Evolutionary conservation across 2,797 vertebrate genomes (phyloP).

Genomic region (Sibirionetta formosa): DNA sequence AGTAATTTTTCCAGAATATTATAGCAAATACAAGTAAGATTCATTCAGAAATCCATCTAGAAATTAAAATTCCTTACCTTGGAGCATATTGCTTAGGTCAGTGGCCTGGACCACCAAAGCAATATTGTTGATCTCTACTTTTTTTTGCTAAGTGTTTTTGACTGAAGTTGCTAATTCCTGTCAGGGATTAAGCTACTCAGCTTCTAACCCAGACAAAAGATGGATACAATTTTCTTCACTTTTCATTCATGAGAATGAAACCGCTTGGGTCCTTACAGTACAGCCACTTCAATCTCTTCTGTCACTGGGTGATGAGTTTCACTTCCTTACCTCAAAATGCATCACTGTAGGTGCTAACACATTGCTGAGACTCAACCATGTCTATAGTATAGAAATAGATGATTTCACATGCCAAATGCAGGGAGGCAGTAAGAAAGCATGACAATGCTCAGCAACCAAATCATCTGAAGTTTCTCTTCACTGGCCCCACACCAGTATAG

Average conservation of each 20-base stretch:
- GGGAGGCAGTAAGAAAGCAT: background rate
- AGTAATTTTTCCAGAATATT: background rate
- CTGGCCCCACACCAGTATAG: background rate
- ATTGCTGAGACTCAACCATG: background rate
- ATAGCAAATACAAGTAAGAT: background rate
- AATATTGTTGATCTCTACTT: background rate
- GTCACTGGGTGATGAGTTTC: background rate
- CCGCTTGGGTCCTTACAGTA: background rate
- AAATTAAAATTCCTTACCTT: background rate
- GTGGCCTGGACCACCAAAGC: background rate
- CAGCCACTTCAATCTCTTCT: background rate
- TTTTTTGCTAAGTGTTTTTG: background rate
- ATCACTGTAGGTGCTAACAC: background rate
- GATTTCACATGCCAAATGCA: background rate
- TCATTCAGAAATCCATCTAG: background rate
- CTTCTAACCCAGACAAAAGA: background rate
- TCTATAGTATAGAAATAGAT: accelerated
- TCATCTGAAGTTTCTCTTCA: accelerated
- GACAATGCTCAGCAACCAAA: background rate
- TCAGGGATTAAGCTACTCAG: background rate
- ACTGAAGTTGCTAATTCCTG: background rate
- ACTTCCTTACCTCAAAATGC: background rate
- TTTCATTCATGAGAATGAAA: background rate
- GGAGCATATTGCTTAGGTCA: background rate
- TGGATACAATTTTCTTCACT: background rate